phyloP scores from a whole-genome alignment of 2,113 vertebrate genomes.

The Pelmatolapia mariae region DNA sequence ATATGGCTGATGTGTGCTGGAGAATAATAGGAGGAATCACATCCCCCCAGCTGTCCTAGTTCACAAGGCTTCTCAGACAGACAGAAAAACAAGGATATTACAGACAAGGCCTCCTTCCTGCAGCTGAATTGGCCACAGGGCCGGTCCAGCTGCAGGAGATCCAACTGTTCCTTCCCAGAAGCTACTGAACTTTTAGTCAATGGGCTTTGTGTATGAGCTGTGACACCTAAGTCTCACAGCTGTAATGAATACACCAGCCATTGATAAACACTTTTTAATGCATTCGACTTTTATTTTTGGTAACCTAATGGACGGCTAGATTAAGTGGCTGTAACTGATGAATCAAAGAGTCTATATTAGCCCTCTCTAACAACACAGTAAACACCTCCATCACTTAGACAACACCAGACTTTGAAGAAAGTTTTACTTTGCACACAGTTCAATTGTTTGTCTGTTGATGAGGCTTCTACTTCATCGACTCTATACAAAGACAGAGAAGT shows the following conservation, averaged over 20 bases:
- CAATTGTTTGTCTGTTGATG: slow-evolving; percentile 33
- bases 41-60: slow-evolving; percentile 41
- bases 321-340: neutral
- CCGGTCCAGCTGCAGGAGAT: slow-evolving; percentile 42
- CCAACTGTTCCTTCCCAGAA: slow-evolving; percentile 33
- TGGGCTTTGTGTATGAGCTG: slow-evolving; percentile 7
- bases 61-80: slow-evolving; percentile 51
- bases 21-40: slow-evolving; percentile 59
- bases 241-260: slow-evolving; percentile 17
- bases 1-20: slow-evolving; percentile 5
- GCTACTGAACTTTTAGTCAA: slow-evolving; percentile 43
- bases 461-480: slow-evolving; percentile 16
- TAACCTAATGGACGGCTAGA: neutral
- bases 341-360: slow-evolving; percentile 1
- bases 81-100: slow-evolving; percentile 57
- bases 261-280: slow-evolving; percentile 1
- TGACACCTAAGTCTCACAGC: slow-evolving; percentile 24
- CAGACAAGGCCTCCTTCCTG: slow-evolving; percentile 47
- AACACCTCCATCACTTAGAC: neutral
- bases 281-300: neutral
- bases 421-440: slow-evolving; percentile 39
- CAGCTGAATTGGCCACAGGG: slow-evolving; percentile 15
- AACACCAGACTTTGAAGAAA: slow-evolving; percentile 32
- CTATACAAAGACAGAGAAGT: slow-evolving; percentile 15
- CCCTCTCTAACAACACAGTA: neutral